These are phyloP conservation scores for Neoscelio sp. DNA, from an alignment of 2,888 invertebrate genomes.

Conservation along the genomic window DNA sequence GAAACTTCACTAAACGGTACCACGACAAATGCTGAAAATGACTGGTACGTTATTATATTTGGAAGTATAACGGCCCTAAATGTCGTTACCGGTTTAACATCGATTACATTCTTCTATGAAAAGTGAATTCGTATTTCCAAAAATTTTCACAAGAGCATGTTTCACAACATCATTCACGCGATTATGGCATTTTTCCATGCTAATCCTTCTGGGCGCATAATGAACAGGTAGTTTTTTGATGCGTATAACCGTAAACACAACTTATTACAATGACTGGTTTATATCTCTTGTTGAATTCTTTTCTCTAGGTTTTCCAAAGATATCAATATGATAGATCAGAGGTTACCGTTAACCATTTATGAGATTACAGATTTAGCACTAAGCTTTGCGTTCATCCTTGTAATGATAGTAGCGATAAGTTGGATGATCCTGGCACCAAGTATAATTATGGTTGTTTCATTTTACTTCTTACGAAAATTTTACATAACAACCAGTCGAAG, in stretches of 20 bases:
- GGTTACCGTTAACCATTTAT: conserved; percentile 85
- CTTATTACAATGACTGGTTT: conserved; percentile 84
- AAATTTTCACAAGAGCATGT: conserved; percentile 92
- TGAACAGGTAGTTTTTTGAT: conserved; percentile 90
- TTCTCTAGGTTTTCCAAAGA: conserved; percentile 92
- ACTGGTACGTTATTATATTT: conserved; percentile 85
- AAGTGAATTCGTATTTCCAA: conserved; percentile 91
- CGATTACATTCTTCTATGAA: conserved; percentile 84
- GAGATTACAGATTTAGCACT: conserved; percentile 88
- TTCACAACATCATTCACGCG: conserved; percentile 90
- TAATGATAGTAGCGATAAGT: conserved; percentile 90
- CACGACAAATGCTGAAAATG: conserved; percentile 79
- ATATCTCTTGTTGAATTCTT: conserved; percentile 83
- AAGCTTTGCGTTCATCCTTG: conserved; percentile 72
- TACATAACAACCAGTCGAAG: conserved; percentile 87
- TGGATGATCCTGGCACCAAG: conserved; percentile 87
- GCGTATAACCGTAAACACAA: conserved; percentile 93
- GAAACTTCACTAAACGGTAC: conserved; percentile 77
- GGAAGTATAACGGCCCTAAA: conserved; percentile 81
- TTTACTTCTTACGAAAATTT: conserved; percentile 89
- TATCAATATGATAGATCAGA: conserved; percentile 88
- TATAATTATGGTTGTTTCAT: conserved; percentile 87
- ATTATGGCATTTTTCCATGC: conserved; percentile 94
- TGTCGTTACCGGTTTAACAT: conserved; percentile 80
- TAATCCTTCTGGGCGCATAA: conserved; percentile 92